A percentile compares a stretch with the other conserved stretches of the same genome.
Evolutionary conservation across 2,113 vertebrate genomes (phyloP).

Genomic region (Stegostoma tigrinum): DNA sequence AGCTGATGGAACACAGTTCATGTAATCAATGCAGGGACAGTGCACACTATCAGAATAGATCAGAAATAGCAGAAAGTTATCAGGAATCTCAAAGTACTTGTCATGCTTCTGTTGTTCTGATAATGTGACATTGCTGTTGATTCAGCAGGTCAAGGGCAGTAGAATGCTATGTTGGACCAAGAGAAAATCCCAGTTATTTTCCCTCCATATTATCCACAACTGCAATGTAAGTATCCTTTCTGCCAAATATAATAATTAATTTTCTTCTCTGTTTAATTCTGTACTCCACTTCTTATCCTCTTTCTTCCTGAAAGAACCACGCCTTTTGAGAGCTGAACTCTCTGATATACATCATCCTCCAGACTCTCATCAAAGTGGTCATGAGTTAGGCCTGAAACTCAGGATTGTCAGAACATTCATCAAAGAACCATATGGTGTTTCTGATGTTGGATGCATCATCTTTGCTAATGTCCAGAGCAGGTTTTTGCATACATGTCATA

Average conservation of each 20-base stretch:
- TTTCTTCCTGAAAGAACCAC: background rate
- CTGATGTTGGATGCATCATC: too few relatives aligned
- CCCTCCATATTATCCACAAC: background rate
- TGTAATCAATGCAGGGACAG: conserved; percentile 20
- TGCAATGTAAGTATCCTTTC: background rate
- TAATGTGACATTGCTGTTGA: background rate
- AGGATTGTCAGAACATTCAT: background rate
- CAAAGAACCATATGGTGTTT: background rate
- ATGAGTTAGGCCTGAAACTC: background rate
- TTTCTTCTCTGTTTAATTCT: background rate
- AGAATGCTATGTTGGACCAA: background rate
- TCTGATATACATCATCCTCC: background rate
- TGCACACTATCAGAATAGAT: conserved; percentile 19
- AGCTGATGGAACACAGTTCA: background rate
- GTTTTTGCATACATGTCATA: too few relatives aligned
- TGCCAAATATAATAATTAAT: background rate
- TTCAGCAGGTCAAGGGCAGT: background rate
- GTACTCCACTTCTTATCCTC: background rate
- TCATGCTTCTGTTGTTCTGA: background rate
- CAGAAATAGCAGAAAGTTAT: background rate
- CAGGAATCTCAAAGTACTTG: background rate
- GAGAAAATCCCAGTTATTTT: background rate
- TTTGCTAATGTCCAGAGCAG: too few relatives aligned
- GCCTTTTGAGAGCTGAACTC: background rate
- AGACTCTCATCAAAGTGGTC: background rate